Evolutionary conservation across 2,888 invertebrate genomes (phyloP).

Genomic region (Erebia aethiops): DNA sequence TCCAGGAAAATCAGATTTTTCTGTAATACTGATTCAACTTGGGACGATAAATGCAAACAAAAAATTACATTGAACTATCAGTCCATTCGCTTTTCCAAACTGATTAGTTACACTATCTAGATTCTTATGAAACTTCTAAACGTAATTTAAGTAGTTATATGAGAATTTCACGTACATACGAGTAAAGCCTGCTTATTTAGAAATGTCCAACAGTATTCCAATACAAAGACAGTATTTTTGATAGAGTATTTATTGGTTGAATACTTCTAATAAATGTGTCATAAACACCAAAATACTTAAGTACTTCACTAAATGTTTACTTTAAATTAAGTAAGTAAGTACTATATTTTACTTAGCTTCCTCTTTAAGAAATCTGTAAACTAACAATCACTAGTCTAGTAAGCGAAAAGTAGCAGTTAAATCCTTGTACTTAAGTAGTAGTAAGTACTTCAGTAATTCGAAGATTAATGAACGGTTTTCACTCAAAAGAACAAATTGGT

Average conservation of each 20-base stretch:
- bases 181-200: not conserved
- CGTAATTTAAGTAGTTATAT: not conserved
- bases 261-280: no score
- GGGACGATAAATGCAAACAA: not conserved
- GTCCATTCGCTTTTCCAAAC: slow-evolving; percentile 2
- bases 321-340: no score
- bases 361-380: no score
- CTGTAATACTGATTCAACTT: not conserved
- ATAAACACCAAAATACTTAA: no score
- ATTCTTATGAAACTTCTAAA: not conserved
- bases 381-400: no score
- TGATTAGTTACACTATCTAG: not conserved
- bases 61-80: not conserved
- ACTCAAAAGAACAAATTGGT: not conserved
- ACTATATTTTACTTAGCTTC: no score
- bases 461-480: not conserved
- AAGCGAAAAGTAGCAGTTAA: no score
- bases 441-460: no score
- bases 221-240: no score
- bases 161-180: not conserved
- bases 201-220: not conserved
- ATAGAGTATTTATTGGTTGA: no score
- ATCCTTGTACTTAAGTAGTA: no score
- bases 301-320: no score
- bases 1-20: not conserved